Base-by-base conservation (phyloP, 2,797 vertebrate species). In the Neostethus bicornis region DNA sequence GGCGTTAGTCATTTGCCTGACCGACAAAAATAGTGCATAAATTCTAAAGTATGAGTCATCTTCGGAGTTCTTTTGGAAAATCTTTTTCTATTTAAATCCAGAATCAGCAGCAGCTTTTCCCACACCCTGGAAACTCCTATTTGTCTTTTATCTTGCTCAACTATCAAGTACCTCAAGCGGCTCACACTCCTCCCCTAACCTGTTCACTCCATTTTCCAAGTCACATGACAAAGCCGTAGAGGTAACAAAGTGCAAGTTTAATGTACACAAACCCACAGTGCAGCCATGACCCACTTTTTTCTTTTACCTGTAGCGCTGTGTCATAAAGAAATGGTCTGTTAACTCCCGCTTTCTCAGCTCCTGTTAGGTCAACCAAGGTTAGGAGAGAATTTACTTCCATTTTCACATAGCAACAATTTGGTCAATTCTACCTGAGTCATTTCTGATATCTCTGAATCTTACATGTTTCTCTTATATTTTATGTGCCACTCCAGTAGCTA, bases 171-270 rank as follows among this genome's bases (percentile, higher is more conserved):
- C 38, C 46, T 50, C 16, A 16, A 26, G 56, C 8, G 59, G 48
- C 29, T 24, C 31, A 23, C 12, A 25, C 63, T 32, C 23, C 60
- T 66, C 51, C 45, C 32, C 56, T 17, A 17, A 21, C 43, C 58
- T 19, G 26, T 42, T 45, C 17, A 45, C 60, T 75, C 73, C 65
- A 63, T 66, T 38, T 68, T 32, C 63, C 54, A 3, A 10, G 66
- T 82, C 85, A 84, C 73, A 80, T 84, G 83, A 83, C 73, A 2
- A 52, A 61, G 56, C 56, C 39, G 61, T 31, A 3, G 25, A 1
- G 9, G 80, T 55, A 59, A 73, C 77, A 81, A 83, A 84, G 75
- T 81, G 44, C 79, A 77, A 75, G 76, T 77, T 74, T 62, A 89
- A 87, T 70, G 80, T 73, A 81, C 83, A 85, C 81, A 77, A 69